Conservation (phyloP, 2,888 invertebrate genomes). For the Neoaliturus tenellus region DNA sequence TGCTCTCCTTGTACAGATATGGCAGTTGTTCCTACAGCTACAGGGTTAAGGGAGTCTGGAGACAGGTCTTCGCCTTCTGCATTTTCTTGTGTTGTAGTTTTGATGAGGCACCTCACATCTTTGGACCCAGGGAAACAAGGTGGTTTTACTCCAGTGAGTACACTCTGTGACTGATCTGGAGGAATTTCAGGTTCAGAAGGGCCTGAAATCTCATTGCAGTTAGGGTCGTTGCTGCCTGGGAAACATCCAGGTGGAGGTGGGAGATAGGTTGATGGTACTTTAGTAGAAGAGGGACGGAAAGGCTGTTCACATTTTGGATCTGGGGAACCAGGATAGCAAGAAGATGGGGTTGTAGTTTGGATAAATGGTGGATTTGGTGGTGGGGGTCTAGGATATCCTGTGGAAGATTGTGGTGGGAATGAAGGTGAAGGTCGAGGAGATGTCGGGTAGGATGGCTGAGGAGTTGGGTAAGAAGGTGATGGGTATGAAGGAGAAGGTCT, state of each 20-base stretch:
- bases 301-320: slow-evolving; percentile 71
- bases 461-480: slow-evolving; percentile 42
- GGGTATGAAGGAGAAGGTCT: slow-evolving; percentile 59
- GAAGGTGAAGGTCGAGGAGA: slow-evolving; percentile 52
- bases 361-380: slow-evolving; percentile 52
- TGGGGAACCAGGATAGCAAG: slow-evolving; percentile 71
- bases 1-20: slow-evolving; percentile 56
- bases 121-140: slow-evolving; percentile 66
- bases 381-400: slow-evolving; percentile 64
- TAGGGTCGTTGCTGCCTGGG: slow-evolving; percentile 71
- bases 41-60: slow-evolving; percentile 34
- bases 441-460: slow-evolving; percentile 38
- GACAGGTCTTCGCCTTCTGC: slow-evolving; percentile 42
- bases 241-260: slow-evolving; percentile 70
- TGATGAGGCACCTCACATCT: slow-evolving; percentile 59
- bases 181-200: slow-evolving; percentile 1
- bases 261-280: slow-evolving; percentile 69
- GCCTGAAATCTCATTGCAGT: slow-evolving; percentile 68
- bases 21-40: slow-evolving; percentile 12
- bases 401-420: slow-evolving; percentile 64
- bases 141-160: slow-evolving; percentile 56
- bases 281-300: slow-evolving; percentile 56
- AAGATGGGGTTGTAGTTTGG: slow-evolving; percentile 66
- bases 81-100: slow-evolving; percentile 41
- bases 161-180: slow-evolving; percentile 47